A percentile compares a stretch with the other conserved stretches of the same genome.
phyloP scores from a whole-genome alignment of 2,113 vertebrate species.

The Rhynchopsitta pachyrhyncha region DNA sequence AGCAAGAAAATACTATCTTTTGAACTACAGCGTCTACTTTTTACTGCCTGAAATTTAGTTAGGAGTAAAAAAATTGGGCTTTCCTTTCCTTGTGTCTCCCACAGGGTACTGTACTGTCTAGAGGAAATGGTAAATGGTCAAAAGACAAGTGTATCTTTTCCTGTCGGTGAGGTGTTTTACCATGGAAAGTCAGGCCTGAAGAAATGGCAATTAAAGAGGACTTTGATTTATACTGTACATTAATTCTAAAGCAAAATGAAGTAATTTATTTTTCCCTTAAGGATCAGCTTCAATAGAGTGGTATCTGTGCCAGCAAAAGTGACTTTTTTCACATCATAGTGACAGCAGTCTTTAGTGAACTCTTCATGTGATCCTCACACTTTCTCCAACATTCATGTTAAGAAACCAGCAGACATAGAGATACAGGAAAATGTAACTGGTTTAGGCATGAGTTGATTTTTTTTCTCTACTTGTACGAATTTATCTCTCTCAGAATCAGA shows the following conservation, averaged over 20 bases:
- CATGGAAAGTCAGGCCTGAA: background rate
- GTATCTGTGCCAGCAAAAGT: background rate
- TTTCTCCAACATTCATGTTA: background rate
- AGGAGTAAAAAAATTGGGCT: background rate
- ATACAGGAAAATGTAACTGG: background rate
- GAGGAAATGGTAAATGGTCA: slow-evolving; percentile 5
- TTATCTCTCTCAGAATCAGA: background rate
- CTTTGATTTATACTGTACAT: slow-evolving; percentile 22
- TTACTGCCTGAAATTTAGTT: background rate
- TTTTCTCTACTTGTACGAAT: background rate
- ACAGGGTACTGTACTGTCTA: background rate
- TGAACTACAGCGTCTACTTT: background rate
- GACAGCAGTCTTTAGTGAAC: background rate
- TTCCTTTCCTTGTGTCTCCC: background rate
- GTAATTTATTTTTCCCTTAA: background rate
- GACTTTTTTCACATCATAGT: background rate
- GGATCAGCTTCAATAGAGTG: background rate
- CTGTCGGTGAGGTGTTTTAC: slow-evolving; percentile 22
- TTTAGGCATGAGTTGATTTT: background rate
- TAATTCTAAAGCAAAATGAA: slow-evolving; percentile 18
- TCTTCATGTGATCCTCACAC: background rate
- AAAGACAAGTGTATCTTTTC: background rate
- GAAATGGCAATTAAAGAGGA: slow-evolving; percentile 34
- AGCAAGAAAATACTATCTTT: background rate
- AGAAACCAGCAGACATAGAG: background rate